Evolutionary conservation across 2,888 invertebrate species (phyloP), one percentile per base, ranked within the genome.

Genomic region (Ormyrus pomaceus): DNA sequence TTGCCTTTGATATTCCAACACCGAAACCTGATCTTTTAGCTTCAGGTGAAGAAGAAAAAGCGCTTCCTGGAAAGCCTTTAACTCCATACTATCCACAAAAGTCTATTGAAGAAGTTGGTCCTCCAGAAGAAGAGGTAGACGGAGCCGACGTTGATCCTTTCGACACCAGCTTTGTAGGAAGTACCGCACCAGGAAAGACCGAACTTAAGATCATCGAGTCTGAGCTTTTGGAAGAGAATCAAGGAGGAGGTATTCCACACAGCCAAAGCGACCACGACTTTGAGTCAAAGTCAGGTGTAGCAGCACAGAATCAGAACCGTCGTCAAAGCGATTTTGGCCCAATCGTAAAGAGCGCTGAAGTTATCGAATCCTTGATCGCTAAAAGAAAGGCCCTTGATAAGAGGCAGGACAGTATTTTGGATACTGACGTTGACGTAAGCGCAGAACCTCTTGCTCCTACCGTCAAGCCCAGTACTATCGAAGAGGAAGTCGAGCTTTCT

Each of bases 61-160:
- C 94, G 87, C 92, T 93, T 72, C 86, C 88, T 0, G 91, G 92
- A 48, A 96, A 96, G 87, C 96, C 96, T 5, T 88, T 96, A 71
- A 96, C 96, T 5, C 96, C 96, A 0, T 96, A 96, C 86, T 96
- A 96, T 89, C 94, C 94, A 0, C 91, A 95, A 82, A 89, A 88
- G 51, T 88, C 89, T 0, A 75, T 89, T 34, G 94, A 94, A 85
- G 91, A 93, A 74, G 92, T 93, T 4, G 91, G 94, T 69, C 92
- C 93, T 58, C 91, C 92, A 78, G 88, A 91, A 6, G 88, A 91
- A 85, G 91, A 93, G 85, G 91, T 92, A 82, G 89, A 90, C 8
- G 87, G 88, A 11, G 85, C 85, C 48, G 91, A 92, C 65, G 89
- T 89, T 58, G 95, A 95, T 89, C 94, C 94, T 3, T 94, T 94